These are phyloP conservation scores for Sphinx pinastri DNA, from an alignment of 2,888 invertebrate genomes.

Conservation along the genomic window DNA sequence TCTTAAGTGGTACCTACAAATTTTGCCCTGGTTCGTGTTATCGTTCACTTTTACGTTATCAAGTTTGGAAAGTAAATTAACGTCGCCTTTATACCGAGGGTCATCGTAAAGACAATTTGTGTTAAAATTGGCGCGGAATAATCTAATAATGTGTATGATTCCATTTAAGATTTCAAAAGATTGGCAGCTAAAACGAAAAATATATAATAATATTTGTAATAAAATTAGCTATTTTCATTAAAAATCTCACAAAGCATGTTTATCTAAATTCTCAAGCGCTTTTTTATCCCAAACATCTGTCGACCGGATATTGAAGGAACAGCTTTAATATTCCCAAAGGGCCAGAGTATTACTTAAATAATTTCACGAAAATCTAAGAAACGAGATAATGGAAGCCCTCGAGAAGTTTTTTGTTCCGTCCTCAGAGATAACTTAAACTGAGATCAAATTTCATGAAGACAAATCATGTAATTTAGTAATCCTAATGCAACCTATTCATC, in stretches of 20 bases:
- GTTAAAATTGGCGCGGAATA: neutral
- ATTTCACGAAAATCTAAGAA: conserved; percentile 18
- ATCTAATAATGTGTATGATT: neutral
- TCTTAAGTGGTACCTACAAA: conserved; percentile 49
- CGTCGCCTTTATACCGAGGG: conserved; percentile 1
- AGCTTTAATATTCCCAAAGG: conserved; percentile 14
- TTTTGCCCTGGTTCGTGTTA: conserved; percentile 35
- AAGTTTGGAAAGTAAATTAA: conserved; percentile 18
- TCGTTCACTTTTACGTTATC: conserved; percentile 23
- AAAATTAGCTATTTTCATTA: neutral
- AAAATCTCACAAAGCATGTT: conserved; percentile 12
- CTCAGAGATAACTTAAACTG: conserved; percentile 22
- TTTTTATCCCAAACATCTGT: conserved; percentile 16
- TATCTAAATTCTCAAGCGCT: conserved; percentile 17
- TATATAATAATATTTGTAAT: neutral
- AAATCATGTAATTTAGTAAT: conserved; percentile 27
- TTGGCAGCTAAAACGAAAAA: neutral
- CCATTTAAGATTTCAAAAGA: neutral
- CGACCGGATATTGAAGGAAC: conserved; percentile 21
- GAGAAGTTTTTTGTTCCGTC: conserved; percentile 19
- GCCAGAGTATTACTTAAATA: conserved; percentile 20
- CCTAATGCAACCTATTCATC: conserved; percentile 28
- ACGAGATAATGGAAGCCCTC: conserved; percentile 28
- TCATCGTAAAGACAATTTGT: conserved; percentile 7
- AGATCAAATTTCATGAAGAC: conserved; percentile 24